These are phyloP conservation scores for Myodes glareolus DNA, from an alignment of 2,113 vertebrate genomes.

Conservation along the genomic window DNA sequence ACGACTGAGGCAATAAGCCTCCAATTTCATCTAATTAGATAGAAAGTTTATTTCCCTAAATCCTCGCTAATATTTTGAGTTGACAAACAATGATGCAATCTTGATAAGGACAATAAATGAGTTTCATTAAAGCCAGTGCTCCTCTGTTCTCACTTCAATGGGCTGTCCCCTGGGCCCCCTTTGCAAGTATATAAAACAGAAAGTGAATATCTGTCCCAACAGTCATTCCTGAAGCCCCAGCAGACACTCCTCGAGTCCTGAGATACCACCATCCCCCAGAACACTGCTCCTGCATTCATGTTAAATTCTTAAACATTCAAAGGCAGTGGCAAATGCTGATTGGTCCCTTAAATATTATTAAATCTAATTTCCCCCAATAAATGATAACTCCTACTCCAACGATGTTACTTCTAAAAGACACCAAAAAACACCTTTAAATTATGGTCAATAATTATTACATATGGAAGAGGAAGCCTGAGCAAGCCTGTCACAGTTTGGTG, in stretches of 20 bases:
- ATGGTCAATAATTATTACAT: neutral
- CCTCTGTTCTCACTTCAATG: slow-evolving; percentile 4
- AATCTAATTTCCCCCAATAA: slow-evolving; percentile 51
- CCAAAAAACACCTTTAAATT: slow-evolving; percentile 19
- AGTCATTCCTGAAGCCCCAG: neutral
- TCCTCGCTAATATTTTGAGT: slow-evolving; percentile 64
- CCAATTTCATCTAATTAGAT: slow-evolving; percentile 69
- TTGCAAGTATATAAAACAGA: slow-evolving; percentile 5
- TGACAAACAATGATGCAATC: slow-evolving; percentile 52
- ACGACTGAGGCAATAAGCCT: slow-evolving; percentile 27
- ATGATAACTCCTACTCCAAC: slow-evolving; percentile 8
- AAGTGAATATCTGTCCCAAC: neutral
- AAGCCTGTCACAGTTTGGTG: neutral
- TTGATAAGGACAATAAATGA: slow-evolving; percentile 54
- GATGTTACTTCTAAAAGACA: slow-evolving; percentile 41
- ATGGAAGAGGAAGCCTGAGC: neutral
- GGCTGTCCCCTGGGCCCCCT: neutral
- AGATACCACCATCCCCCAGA: neutral
- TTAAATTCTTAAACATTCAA: slow-evolving; percentile 34
- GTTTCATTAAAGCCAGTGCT: slow-evolving; percentile 46
- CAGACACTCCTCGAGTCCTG: neutral
- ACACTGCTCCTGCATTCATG: neutral
- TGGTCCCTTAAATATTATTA: slow-evolving; percentile 16
- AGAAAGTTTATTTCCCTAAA: slow-evolving; percentile 68
- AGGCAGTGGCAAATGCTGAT: neutral